A percentile compares a stretch with the other conserved stretches of the same genome.
phyloP scores from a whole-genome alignment of 92 coral and sea anemone species.

The Umimayanthus kanabou region DNA sequence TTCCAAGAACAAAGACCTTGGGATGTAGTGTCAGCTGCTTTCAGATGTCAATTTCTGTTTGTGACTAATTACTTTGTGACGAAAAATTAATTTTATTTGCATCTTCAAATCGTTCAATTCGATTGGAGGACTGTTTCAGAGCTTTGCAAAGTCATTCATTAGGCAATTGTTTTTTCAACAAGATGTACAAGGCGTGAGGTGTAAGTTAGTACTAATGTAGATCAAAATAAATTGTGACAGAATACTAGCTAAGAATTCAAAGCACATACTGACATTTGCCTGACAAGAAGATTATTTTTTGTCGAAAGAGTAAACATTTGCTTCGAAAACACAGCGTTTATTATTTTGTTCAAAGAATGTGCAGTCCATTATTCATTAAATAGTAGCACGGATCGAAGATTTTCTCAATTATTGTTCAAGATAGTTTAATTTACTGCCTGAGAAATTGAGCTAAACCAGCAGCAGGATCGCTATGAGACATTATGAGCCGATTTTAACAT shows the following conservation, averaged over 20 bases:
- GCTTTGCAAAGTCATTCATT: no score
- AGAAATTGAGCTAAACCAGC: neutral
- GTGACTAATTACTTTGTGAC: neutral
- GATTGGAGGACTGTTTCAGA: no score
- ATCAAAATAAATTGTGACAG: no score
- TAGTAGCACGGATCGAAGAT: neutral
- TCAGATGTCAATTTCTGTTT: neutral
- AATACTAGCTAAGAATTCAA: neutral
- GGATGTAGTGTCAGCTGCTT: slow-evolving; percentile 6
- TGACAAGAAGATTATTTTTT: neutral
- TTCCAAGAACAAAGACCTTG: neutral
- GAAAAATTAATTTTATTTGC: neutral
- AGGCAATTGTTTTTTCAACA: no score
- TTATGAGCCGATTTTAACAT: neutral
- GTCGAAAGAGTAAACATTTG: neutral
- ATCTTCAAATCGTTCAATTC: neutral
- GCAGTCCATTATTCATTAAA: neutral
- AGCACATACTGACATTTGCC: neutral
- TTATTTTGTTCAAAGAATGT: neutral
- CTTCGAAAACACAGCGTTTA: neutral
- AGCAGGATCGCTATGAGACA: neutral
- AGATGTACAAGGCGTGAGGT: neutral
- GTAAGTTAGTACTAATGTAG: neutral
- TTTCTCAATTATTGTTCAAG: neutral
- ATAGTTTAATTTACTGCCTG: neutral